Evolutionary conservation across 1,140 invertebrate species (phyloP), one percentile per base, ranked within the genome.

Genomic region (Danaus melanippus): DNA sequence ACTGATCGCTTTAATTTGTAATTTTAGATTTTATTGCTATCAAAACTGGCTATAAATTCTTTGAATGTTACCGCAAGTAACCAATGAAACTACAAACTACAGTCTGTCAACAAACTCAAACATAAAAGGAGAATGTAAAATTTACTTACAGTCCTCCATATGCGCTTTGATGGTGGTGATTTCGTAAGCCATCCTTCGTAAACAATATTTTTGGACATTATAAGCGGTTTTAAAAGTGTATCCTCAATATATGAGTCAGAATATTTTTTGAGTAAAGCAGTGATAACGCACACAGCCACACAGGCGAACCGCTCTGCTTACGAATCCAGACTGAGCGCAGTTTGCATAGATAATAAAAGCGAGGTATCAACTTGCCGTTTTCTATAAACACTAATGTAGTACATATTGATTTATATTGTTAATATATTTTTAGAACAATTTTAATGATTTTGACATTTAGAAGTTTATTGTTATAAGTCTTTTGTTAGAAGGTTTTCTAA

Each of bases 151-250:
- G 94, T 95, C 90, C 93, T 90, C 91, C 93, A 95, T 69, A 96
- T 92, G 61, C 93, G 87, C 87, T 96, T 96, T 43, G 92, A 92
- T 21, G 95, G 96, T 58, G 96, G 96, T 46, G 95, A 97, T 90
- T 97, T 97, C 45, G 94, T 95, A 50, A 97, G 89, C 95, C 95
- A 97, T 57, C 96, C 96, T 88, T 96, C 93, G 74, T 94, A 83
- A 50, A 88, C 80, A 64, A 87, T 84, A 64, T 87, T 82, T 74
- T 69, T 79, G 48, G 82, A 84, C 82, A 85, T 83, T 58, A 42
- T 76, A 59, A 56, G 32, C 15, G 1, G 11, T 58, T 48, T 67
- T 47, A 53, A 53, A 65, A 55, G 50, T 58, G 64, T 68, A 70
- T 64, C 64, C 59, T 71, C 66, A 56, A 53, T 51, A 66, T 64